A percentile compares a stretch with the other conserved stretches of the same genome.
These are phyloP conservation scores for Danio aesculapii DNA, from an alignment of 2,797 vertebrate genomes.

Conservation along the genomic window DNA sequence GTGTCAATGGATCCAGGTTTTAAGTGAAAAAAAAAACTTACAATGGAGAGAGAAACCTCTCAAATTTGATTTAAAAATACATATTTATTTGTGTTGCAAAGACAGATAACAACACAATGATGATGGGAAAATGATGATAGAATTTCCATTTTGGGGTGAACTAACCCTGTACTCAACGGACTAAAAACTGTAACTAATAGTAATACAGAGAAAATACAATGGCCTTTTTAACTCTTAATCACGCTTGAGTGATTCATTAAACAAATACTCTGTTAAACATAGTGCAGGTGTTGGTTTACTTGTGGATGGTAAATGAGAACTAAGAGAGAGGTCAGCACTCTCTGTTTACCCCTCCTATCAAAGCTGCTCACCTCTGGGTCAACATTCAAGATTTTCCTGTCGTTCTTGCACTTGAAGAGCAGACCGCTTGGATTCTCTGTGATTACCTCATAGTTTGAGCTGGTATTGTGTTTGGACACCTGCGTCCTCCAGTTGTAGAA, in stretches of 20 bases:
- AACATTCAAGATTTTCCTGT: conserved; percentile 85
- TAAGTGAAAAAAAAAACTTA: too few species aligned
- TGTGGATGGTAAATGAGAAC: conserved; percentile 63
- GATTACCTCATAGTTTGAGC: conserved; percentile 86
- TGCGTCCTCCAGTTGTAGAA: conserved; percentile 91
- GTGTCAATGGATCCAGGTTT: too few species aligned
- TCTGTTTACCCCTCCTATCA: conserved; percentile 10
- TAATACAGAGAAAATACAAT: too few species aligned
- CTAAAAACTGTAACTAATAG: not conserved
- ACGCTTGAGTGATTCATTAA: conserved; percentile 10
- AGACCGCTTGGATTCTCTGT: conserved; percentile 80
- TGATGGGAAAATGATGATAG: too few species aligned
- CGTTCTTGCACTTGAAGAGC: conserved; percentile 85
- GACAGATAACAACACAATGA: too few species aligned
- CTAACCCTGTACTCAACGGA: not conserved
- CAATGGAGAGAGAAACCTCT: too few species aligned
- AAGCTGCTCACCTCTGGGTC: conserved; percentile 82
- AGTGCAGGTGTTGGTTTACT: conserved; percentile 9
- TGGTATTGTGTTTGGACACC: conserved; percentile 78
- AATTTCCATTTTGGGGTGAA: too few species aligned
- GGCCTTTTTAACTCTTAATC: not conserved
- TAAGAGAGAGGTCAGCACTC: conserved; percentile 9
- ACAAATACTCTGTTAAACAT: not conserved
- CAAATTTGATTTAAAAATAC: too few species aligned
- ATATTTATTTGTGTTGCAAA: too few species aligned